Conservation (phyloP, 2,113 vertebrate genomes). For the Megaceryle torquata region DNA sequence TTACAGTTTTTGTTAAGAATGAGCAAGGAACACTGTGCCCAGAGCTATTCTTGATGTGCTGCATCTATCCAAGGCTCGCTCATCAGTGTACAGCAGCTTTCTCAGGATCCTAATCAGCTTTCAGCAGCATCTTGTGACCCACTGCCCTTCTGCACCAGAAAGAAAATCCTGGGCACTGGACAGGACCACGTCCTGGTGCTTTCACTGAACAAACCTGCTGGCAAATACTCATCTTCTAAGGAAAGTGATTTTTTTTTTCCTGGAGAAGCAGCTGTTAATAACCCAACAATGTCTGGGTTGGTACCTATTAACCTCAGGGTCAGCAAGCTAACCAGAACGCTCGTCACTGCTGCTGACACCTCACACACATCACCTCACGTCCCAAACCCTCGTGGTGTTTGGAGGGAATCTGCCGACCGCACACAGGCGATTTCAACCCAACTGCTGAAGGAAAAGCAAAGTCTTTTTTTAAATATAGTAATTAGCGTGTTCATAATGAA, state of each 20-base stretch:
- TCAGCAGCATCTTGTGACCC: neutral
- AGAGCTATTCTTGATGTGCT: neutral
- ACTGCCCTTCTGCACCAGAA: neutral
- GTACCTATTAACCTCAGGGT: neutral
- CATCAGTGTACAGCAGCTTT: fast-evolving
- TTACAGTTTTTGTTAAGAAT: neutral
- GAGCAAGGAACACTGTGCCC: fast-evolving
- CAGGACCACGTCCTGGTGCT: fast-evolving
- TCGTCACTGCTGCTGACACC: fast-evolving
- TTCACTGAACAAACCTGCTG: neutral
- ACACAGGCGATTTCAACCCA: neutral
- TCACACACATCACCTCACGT: neutral
- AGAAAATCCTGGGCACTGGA: neutral
- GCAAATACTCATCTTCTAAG: neutral
- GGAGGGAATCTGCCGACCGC: neutral
- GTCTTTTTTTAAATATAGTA: neutral
- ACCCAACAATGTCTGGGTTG: neutral
- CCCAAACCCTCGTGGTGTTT: neutral
- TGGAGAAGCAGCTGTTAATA: neutral
- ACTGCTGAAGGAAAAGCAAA: neutral
- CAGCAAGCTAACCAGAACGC: neutral
- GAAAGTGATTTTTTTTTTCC: neutral
- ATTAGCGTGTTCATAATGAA: neutral
- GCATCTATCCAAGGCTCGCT: fast-evolving
- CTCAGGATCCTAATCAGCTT: neutral